phyloP scores from a whole-genome alignment of 37 sponge, comb jelly and placozoan species.

The Beroe forskalii region DNA sequence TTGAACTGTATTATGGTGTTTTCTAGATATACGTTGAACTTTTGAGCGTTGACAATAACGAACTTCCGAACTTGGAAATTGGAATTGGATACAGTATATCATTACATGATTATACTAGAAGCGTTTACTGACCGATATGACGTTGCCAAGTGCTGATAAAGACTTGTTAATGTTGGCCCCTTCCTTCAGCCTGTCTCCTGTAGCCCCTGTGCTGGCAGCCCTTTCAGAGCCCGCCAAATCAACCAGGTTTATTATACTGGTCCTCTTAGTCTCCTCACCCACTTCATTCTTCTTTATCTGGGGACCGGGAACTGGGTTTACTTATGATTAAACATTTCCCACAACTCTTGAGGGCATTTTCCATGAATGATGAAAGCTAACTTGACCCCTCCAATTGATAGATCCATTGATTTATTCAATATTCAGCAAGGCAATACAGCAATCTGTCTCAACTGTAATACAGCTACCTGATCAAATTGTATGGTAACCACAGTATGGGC shows the following conservation, averaged over 20 bases:
- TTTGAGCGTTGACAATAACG: too few species aligned
- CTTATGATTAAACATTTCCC: background rate
- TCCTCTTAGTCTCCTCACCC: constrained; percentile 67
- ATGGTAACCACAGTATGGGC: constrained; percentile 70
- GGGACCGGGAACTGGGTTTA: background rate
- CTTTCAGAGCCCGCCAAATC: constrained; percentile 69
- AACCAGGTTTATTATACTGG: constrained; percentile 69
- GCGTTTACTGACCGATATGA: constrained; percentile 69
- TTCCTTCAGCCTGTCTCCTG: constrained; percentile 69
- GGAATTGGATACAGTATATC: too few species aligned
- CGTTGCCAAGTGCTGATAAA: constrained; percentile 68
- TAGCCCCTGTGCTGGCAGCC: constrained; percentile 69
- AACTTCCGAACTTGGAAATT: too few species aligned
- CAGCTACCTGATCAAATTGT: constrained; percentile 46
- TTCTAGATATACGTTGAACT: background rate
- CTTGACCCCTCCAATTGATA: too few species aligned
- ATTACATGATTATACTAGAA: too few species aligned
- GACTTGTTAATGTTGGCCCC: constrained; percentile 70
- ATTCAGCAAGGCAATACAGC: too few species aligned
- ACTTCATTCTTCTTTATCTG: constrained; percentile 69
- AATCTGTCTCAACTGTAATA: too few species aligned
- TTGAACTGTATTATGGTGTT: background rate
- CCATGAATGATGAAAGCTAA: too few species aligned
- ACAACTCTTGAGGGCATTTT: too few species aligned
- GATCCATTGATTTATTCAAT: too few species aligned